Percentiles rank a stretch among this genome's conserved stretches.
Evolutionary conservation across 2,113 vertebrate genomes (phyloP).

Genomic region (Todiramphus saurophagus): DNA sequence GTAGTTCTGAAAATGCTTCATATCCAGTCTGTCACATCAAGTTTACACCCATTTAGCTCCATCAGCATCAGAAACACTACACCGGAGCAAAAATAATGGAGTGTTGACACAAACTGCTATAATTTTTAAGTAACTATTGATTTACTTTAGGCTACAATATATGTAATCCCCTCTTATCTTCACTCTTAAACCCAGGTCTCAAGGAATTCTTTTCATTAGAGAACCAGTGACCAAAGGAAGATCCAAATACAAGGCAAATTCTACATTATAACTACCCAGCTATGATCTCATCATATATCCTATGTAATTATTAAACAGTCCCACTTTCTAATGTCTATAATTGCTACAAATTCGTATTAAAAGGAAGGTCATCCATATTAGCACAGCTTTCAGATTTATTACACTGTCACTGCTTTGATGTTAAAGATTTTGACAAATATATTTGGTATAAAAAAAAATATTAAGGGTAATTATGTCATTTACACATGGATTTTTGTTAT

Average conservation of each 20-base stretch:
- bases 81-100: neutral
- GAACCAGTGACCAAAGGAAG: neutral
- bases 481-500: neutral
- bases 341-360: slow-evolving; percentile 29
- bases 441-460: neutral
- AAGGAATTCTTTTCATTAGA: neutral
- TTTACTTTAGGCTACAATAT: neutral
- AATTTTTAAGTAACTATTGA: neutral
- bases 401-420: neutral
- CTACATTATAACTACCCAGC: neutral
- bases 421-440: slow-evolving; percentile 33
- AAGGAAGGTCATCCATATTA: slow-evolving; percentile 13
- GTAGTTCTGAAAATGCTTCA: neutral
- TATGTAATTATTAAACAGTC: neutral
- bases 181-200: neutral
- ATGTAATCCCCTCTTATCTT: neutral
- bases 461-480: slow-evolving; percentile 19
- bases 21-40: neutral
- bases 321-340: neutral
- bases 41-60: neutral
- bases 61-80: neutral
- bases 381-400: slow-evolving; percentile 3
- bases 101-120: neutral
- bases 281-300: neutral
- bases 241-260: neutral